Evolutionary conservation across 2,888 invertebrate genomes (phyloP).

Genomic region (Drosophila helvetica): DNA sequence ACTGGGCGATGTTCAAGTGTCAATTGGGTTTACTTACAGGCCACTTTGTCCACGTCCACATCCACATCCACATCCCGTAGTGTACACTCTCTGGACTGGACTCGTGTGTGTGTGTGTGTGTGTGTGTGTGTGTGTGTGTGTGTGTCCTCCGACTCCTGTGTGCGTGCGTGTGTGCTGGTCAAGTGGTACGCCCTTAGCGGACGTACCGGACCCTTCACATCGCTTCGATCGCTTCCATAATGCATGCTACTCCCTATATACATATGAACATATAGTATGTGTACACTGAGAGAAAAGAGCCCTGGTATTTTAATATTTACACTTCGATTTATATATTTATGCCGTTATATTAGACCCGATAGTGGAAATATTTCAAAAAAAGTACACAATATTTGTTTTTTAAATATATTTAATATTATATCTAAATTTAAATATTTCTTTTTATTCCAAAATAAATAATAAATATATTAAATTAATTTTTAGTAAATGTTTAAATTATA

Average conservation of each 20-base stretch:
- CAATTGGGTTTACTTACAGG: slow-evolving; percentile 73
- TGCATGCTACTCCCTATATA: slow-evolving; percentile 11
- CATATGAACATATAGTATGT: neutral
- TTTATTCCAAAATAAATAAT: too few relatives aligned
- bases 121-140: slow-evolving; percentile 1
- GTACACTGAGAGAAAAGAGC: too few relatives aligned
- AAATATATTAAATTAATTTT: too few relatives aligned
- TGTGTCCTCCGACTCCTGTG: slow-evolving; percentile 1
- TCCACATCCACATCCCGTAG: slow-evolving; percentile 44
- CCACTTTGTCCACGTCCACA: slow-evolving; percentile 67
- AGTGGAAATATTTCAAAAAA: too few relatives aligned
- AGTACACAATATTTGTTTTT: too few relatives aligned
- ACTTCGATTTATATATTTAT: too few relatives aligned
- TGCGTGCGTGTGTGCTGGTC: slow-evolving; percentile 1
- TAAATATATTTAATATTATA: too few relatives aligned
- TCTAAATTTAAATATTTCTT: too few relatives aligned
- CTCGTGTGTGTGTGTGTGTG: slow-evolving; percentile 20
- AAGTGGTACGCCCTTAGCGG: neutral
- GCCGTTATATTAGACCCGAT: too few relatives aligned
- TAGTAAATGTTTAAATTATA: too few relatives aligned
- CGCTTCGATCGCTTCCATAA: neutral
- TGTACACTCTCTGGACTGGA: slow-evolving; percentile 18
- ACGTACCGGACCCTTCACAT: slow-evolving; percentile 16
- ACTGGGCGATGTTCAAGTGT: slow-evolving; percentile 64
- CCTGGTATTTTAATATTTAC: too few relatives aligned